Percentiles rank a stretch among this genome's conserved stretches.
Evolutionary conservation across 2,888 invertebrate genomes (phyloP).

Genomic region (Blera fallax): DNA sequence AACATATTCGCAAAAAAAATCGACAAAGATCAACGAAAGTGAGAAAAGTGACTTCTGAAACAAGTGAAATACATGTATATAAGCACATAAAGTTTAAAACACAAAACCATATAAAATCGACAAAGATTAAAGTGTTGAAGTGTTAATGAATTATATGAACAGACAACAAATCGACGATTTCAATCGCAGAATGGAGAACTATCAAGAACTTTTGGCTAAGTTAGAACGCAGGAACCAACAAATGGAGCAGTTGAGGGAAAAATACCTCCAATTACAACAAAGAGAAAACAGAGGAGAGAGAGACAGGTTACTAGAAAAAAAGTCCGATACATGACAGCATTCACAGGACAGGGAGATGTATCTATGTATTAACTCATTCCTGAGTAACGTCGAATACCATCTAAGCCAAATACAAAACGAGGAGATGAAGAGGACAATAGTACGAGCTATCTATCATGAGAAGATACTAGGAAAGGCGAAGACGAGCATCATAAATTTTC

Average conservation of each 20-base stretch:
- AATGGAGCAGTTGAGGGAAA: not conserved
- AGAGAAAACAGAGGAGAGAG: not conserved
- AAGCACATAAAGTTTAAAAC: too few species aligned
- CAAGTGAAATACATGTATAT: too few species aligned
- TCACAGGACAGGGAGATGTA: not conserved
- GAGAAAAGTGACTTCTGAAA: too few species aligned
- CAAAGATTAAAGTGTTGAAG: too few species aligned
- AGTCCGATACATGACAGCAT: not conserved
- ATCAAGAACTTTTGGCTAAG: not conserved
- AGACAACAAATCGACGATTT: not conserved
- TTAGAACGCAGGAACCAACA: not conserved
- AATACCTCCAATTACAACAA: not conserved
- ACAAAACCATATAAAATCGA: too few species aligned
- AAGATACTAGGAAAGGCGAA: constrained; percentile 31
- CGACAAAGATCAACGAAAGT: too few species aligned
- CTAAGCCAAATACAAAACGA: not conserved
- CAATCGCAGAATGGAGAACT: not conserved
- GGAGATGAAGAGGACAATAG: not conserved
- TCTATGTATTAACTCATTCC: not conserved
- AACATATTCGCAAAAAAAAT: too few species aligned
- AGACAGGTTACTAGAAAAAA: not conserved
- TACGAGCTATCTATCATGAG: not conserved
- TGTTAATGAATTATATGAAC: not conserved
- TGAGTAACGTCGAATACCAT: not conserved
- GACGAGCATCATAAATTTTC: not conserved